Evolutionary conservation across 2,797 vertebrate genomes (phyloP).

Genomic region (Lacerta bilineata): DNA sequence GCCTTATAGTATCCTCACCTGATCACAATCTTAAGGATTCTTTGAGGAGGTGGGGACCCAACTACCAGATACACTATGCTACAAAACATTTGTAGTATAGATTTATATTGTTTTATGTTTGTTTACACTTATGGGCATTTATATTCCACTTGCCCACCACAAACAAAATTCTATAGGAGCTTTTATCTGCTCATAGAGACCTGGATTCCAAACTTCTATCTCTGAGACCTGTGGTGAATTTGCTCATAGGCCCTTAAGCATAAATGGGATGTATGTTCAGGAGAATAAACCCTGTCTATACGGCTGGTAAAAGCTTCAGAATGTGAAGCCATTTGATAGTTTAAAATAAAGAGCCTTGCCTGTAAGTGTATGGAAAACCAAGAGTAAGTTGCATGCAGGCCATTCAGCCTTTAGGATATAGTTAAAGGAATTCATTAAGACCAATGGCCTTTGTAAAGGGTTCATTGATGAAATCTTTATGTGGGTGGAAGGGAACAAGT

Average conservation of each 20-base stretch:
- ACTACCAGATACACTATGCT: not conserved
- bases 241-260: not conserved
- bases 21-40: not conserved
- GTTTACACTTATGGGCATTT: not conserved
- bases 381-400: slow-evolving; percentile 48
- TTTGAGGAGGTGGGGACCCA: not conserved
- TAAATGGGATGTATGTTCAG: not conserved
- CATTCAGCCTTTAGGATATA: slow-evolving; percentile 34
- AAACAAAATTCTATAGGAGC: not conserved
- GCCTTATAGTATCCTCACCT: not conserved
- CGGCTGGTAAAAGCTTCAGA: not conserved
- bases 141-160: not conserved
- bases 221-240: not conserved
- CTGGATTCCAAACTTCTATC: not conserved
- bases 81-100: not conserved
- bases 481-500: slow-evolving; percentile 54
- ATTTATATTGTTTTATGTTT: not conserved
- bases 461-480: slow-evolving; percentile 49
- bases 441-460: slow-evolving; percentile 49
- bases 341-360: no score
- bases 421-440: slow-evolving; percentile 55
- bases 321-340: slow-evolving; percentile 35
- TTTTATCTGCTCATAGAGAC: not conserved
- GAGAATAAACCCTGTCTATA: not conserved
- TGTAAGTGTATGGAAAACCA: not conserved